Evolutionary conservation across 2,888 invertebrate genomes (phyloP).

Genomic region (Blastobasis adustella): DNA sequence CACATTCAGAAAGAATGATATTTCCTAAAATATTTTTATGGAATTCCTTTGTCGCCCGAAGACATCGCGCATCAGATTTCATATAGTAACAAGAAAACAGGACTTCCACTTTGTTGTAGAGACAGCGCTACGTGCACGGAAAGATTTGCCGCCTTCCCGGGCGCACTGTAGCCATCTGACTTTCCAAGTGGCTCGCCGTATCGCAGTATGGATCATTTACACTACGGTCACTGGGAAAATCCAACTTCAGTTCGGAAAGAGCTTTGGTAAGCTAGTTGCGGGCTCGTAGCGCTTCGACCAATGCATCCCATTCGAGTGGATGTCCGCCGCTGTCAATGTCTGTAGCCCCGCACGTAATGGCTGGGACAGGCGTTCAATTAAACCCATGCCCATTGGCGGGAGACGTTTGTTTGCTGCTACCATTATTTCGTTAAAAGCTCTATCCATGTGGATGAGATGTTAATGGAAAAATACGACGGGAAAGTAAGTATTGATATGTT

Average conservation of each 20-base stretch:
- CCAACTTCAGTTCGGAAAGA: too few relatives aligned
- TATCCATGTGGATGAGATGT: too few relatives aligned
- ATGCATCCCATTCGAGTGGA: slow-evolving; percentile 6
- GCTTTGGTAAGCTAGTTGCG: too few relatives aligned
- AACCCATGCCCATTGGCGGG: slow-evolving; percentile 50
- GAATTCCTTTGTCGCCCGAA: slow-evolving; percentile 24
- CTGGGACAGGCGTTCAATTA: slow-evolving; percentile 63
- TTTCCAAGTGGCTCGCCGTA: not conserved
- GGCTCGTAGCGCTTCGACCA: not conserved
- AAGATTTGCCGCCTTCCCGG: not conserved
- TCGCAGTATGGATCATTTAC: too few relatives aligned
- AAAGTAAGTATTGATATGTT: too few relatives aligned
- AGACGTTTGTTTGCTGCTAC: slow-evolving; percentile 33
- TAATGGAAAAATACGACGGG: too few relatives aligned
- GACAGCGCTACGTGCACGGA: not conserved
- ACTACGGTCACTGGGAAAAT: too few relatives aligned
- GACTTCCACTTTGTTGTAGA: not conserved
- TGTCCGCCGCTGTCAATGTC: slow-evolving; percentile 48
- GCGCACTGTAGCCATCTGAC: not conserved
- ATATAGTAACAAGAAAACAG: slow-evolving; percentile 3
- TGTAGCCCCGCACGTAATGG: slow-evolving; percentile 56
- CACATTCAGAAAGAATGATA: slow-evolving; percentile 59
- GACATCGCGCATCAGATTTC: slow-evolving; percentile 16
- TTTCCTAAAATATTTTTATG: slow-evolving; percentile 51
- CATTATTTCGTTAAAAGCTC: slow-evolving; percentile 2